Evolutionary conservation across 1,140 invertebrate species (phyloP), one percentile per base, ranked within the genome.

Genomic region (Cecropterus lyciades): DNA sequence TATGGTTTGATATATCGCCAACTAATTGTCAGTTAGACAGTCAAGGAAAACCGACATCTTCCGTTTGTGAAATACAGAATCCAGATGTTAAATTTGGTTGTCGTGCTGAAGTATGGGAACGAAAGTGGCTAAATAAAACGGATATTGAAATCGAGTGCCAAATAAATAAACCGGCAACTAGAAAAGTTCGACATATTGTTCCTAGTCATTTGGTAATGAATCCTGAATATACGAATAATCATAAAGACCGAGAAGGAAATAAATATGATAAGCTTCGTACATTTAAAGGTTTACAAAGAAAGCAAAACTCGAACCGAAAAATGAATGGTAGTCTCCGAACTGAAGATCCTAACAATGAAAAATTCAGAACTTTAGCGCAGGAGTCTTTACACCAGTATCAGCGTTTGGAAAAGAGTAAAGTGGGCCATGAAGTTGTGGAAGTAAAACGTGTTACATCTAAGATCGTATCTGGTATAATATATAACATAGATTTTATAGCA

Each of bases 401-500:
- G 69, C 45, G 16, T 40, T 40, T 53, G 14, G 14, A 72, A 14
- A 72, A 75, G 51, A 68, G 3, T 55, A 20, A 70, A 37, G 53
- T 70, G 62, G 48, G 49, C 13, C 80, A 89, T 72, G 78, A 77
- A 65, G 60, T 89, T 30, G 51, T 83, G n/a, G 72, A 80, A 27
- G 73, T 92, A 6, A 70, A 72, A 59, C 72, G 62, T 27, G 88
- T 88, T 8, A 53, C 56, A 2, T 72, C 69, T 3, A 69, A 78
- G 65, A 40, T 79, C 8, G 77, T 82, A 14, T 72, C 81, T 30
- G 82, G 81, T 45, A 60, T 55, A 13, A 73, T 76, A 9, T 82
- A 79, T 64, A 69, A 74, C 9, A 83, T 87, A n/a, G 68, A 87
- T 59, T 88, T 75, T 67, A 74, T 66, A 27, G 79, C 84, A 30